Percentiles rank a stretch among this genome's conserved stretches.
Evolutionary conservation across 2,888 invertebrate genomes (phyloP).

Genomic region (Monopis laevigella): DNA sequence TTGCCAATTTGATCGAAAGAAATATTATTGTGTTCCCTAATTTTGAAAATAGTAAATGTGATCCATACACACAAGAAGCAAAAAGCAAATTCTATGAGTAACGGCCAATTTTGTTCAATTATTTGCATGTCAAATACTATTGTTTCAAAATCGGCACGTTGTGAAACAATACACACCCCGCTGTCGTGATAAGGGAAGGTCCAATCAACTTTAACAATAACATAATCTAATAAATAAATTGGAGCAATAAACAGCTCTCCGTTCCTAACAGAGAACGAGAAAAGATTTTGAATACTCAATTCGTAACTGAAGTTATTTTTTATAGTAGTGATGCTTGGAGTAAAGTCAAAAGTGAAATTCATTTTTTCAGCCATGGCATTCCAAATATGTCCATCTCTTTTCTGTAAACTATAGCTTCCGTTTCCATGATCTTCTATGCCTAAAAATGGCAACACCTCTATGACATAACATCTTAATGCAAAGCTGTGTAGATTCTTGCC

Average conservation of each 20-base stretch:
- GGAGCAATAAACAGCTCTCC: conserved; percentile 42
- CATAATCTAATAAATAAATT: conserved; percentile 44
- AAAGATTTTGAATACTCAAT: conserved; percentile 34
- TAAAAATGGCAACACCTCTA: conserved; percentile 37
- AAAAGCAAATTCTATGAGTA: conserved; percentile 27
- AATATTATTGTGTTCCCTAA: conserved; percentile 26
- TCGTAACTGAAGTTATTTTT: conserved; percentile 50
- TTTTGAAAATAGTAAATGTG: conserved; percentile 35
- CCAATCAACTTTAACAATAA: conserved; percentile 40
- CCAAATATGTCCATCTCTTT: conserved; percentile 49
- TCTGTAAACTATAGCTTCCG: conserved; percentile 29
- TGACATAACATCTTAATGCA: conserved; percentile 28
- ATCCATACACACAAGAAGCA: conserved; percentile 45
- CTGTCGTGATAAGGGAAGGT: conserved; percentile 42
- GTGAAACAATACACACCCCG: conserved; percentile 45
- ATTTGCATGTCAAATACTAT: conserved; percentile 36
- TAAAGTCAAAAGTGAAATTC: conserved; percentile 44
- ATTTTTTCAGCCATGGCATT: conserved; percentile 35
- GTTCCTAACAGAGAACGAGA: conserved; percentile 36
- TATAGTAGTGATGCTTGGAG: conserved; percentile 31
- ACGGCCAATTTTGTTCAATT: conserved; percentile 25
- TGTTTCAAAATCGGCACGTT: conserved; percentile 44
- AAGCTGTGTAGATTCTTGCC: conserved; percentile 39
- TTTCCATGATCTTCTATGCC: conserved; percentile 27
- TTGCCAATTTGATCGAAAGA: conserved; percentile 43